Base-by-base conservation (phyloP, 2,797 vertebrate genomes). In the Saxicola maurus region DNA sequence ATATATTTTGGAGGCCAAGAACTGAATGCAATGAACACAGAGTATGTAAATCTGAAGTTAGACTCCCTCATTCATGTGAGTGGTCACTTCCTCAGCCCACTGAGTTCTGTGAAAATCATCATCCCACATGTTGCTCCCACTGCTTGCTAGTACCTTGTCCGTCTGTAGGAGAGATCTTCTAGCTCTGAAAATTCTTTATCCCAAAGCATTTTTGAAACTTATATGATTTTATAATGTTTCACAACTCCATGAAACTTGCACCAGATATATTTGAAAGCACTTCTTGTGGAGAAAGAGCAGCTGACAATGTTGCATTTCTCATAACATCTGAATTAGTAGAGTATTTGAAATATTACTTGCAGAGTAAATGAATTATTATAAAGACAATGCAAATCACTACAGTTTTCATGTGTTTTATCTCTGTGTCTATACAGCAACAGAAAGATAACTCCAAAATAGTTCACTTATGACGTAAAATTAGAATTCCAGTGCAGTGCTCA, bases 71-170 rank as follows among this genome's bases (percentile, higher is more conserved):
- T 62, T 59, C 19, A 24, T 24, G 14, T 3, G 13, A 59, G 7
- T 4, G 5, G 19, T 51, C 3, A 1, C 18, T 55, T 81, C 21
- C 16, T 10, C 6, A n/a, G 13, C 21, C n/a, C 17, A 8, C 5
- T 37, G 37, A 84, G n/a, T 73, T 59, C 59, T 64, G 30, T 64
- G 38, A 56, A 66, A 75, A 73, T 28, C 17, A n/a, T 43, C 31
- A 33, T 33, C 24, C 31, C 6, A 15, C 7, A 3, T 28, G 13
- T 46, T 12, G 0, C 24, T 81, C 6, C 65, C 4, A 5, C 46
- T 76, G 30, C 28, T 78, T 0, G 0, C 25, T 42, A 42, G n/a
- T 11, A 28, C 18, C 11, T 1, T 56, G 57, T 56, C 24, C 6
- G 13, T 11, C 59, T 65, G 37, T 21, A 46, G 42, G 46, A 42